These are phyloP conservation scores for Drosophila pseudotalamancana DNA, from an alignment of 2,888 invertebrate genomes.

Conservation along the genomic window DNA sequence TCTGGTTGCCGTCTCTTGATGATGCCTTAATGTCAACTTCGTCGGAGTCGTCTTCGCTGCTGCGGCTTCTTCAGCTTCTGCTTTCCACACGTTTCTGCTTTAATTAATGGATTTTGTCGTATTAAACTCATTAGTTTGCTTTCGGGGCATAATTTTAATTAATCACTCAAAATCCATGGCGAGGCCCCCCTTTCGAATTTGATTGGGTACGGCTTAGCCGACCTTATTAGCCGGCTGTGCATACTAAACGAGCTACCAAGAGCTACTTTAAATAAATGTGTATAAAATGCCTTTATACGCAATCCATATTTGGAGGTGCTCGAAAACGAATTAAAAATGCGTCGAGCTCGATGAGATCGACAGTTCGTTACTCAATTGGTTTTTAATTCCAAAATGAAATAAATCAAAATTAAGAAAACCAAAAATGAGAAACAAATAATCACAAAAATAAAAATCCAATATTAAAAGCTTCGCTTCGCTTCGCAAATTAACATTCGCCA, in stretches of 20 bases:
- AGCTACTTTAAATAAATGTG: conserved; percentile 62
- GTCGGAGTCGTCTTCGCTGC: conserved; percentile 21
- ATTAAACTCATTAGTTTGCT: conserved; percentile 81
- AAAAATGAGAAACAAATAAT: conserved; percentile 22
- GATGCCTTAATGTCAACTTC: conserved; percentile 66
- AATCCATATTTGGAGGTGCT: conserved; percentile 38
- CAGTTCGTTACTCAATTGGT: conserved; percentile 73
- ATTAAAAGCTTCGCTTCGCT: conserved; percentile 42
- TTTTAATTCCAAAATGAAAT: conserved; percentile 80
- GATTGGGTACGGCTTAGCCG: conserved; percentile 29
- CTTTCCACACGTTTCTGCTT: conserved; percentile 50
- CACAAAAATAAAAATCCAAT: conserved; percentile 23
- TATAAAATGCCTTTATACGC: conserved; percentile 12
- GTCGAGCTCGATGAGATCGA: conserved; percentile 51
- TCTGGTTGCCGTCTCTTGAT: conserved; percentile 15
- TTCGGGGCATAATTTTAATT: conserved; percentile 77
- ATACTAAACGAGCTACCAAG: conserved; percentile 58
- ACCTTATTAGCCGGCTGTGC: conserved; percentile 61
- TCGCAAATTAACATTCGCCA: conserved; percentile 79
- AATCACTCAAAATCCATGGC: conserved; percentile 72
- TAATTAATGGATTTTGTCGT: conserved; percentile 75
- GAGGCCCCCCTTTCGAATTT: conserved; percentile 9
- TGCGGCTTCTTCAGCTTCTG: conserved; percentile 15
- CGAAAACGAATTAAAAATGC: conserved; percentile 65
- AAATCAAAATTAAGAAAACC: conserved; percentile 75